A percentile compares a stretch with the other conserved stretches of the same genome.
These are phyloP conservation scores for Asarcornis scutulata DNA, from an alignment of 2,113 vertebrate species.

Conservation along the genomic window DNA sequence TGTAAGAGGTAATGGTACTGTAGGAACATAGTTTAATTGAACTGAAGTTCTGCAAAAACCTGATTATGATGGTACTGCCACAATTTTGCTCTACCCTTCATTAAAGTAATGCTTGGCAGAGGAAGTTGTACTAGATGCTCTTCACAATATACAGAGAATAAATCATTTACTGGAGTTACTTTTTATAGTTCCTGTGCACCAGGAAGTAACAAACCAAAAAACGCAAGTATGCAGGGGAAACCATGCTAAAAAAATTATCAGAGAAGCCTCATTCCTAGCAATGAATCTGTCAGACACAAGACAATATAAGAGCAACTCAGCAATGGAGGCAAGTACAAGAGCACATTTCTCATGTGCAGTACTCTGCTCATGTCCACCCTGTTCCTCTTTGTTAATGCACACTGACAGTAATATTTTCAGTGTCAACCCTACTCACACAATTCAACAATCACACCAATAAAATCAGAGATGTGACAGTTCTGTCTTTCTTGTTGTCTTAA, in stretches of 20 bases:
- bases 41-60: background rate
- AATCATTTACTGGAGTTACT: background rate
- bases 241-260: fast-evolving
- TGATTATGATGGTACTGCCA: background rate
- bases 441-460: background rate
- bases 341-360: background rate
- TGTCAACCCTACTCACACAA: background rate
- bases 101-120: background rate
- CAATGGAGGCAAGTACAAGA: background rate
- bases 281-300: fast-evolving
- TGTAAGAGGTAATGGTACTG: background rate
- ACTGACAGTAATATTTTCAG: background rate
- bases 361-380: background rate
- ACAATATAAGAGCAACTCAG: background rate
- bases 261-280: background rate
- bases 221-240: background rate
- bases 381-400: background rate
- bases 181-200: background rate
- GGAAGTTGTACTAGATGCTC: background rate
- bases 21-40: background rate
- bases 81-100: background rate
- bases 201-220: background rate
- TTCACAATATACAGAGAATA: background rate
- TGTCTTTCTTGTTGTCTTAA: background rate
- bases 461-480: background rate